phyloP scores from a whole-genome alignment of 2,888 invertebrate genomes.

The Steromphala cineraria region DNA sequence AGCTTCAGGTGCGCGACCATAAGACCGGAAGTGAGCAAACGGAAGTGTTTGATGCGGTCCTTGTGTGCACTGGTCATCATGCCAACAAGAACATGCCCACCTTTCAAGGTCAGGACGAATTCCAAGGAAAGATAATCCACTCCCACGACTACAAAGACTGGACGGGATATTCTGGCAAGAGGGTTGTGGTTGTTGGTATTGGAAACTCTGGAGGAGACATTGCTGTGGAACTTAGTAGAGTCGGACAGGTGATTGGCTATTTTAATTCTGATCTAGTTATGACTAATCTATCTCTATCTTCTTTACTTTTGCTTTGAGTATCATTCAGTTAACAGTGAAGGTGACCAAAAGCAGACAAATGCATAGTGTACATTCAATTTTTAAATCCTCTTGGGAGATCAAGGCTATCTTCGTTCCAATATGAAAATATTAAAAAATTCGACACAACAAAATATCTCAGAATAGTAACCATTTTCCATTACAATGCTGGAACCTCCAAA shows the following conservation, averaged over 20 bases:
- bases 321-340: too few species aligned
- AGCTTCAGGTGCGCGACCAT: constrained; percentile 49
- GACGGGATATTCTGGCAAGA: constrained; percentile 64
- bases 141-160: constrained; percentile 66
- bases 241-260: constrained; percentile 23
- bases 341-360: too few species aligned
- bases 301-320: too few species aligned
- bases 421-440: too few species aligned
- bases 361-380: too few species aligned
- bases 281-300: too few species aligned
- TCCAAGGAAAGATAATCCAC: constrained; percentile 64
- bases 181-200: constrained; percentile 76
- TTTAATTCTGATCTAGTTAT: too few species aligned
- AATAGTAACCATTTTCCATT: too few species aligned
- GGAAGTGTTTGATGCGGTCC: constrained; percentile 59
- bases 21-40: constrained; percentile 43
- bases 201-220: constrained; percentile 77
- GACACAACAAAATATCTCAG: too few species aligned
- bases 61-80: constrained; percentile 70
- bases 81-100: constrained; percentile 53
- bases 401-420: too few species aligned
- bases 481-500: too few species aligned
- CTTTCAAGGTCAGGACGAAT: constrained; percentile 57
- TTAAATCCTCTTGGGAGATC: too few species aligned
- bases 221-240: constrained; percentile 74